A percentile compares a stretch with the other conserved stretches of the same genome.
Conservation (phyloP, 2,113 vertebrate species). For the Pituophis catenifer region DNA sequence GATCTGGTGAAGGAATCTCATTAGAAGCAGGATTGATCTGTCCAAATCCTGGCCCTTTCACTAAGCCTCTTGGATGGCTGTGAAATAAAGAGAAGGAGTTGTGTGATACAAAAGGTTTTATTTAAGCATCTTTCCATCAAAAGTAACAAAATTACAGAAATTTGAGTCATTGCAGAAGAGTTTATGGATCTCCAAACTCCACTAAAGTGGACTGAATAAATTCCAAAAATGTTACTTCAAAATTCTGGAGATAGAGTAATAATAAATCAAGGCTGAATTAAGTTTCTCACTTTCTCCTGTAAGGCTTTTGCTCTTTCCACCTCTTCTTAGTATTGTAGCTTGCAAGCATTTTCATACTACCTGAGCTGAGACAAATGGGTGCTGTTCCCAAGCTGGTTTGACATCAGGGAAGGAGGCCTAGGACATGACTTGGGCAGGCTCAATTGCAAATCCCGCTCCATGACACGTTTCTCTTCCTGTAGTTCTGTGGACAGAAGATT, state of each 20-base stretch:
- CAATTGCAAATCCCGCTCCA: constrained; percentile 65
- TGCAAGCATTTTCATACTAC: constrained; percentile 36
- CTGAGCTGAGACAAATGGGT: constrained; percentile 16
- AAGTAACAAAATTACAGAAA: constrained; percentile 4
- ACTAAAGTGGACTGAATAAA: not conserved
- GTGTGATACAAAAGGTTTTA: not conserved
- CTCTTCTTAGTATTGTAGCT: not conserved
- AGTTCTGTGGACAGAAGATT: constrained; percentile 64
- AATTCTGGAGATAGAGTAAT: not conserved
- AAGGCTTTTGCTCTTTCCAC: not conserved
- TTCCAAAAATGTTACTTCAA: not conserved
- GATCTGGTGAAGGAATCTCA: not conserved
- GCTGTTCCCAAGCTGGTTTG: not conserved
- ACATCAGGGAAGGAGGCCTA: not conserved
- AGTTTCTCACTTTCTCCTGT: not conserved
- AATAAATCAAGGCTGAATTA: not conserved
- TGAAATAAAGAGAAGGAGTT: not conserved
- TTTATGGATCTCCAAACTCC: not conserved
- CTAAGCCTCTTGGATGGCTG: not conserved
- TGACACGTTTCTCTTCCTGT: constrained; percentile 64
- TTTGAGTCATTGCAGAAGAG: not conserved
- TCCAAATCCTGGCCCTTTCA: not conserved
- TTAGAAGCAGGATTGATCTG: not conserved
- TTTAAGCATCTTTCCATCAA: not conserved
- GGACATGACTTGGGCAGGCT: not conserved